Evolutionary conservation across 64 coral and sea anemone species (phyloP).

Genomic region (Montipora cactus): DNA sequence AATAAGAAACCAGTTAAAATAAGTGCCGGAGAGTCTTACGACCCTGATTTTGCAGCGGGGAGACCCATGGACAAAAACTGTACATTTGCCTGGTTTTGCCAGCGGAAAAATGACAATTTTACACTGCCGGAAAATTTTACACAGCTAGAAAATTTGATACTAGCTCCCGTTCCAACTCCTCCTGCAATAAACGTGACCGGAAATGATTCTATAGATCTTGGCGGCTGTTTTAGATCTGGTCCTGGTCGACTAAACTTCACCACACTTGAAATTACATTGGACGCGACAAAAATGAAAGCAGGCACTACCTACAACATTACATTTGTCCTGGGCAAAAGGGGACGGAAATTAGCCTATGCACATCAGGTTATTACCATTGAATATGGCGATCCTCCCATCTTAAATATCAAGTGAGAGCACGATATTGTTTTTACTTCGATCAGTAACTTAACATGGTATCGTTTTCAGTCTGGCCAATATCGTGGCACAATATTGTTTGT

Average conservation of each 20-base stretch:
- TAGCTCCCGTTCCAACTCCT: not conserved
- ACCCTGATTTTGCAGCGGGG: slow-evolving; percentile 1
- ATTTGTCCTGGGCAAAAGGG: slow-evolving; percentile 10
- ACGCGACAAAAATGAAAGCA: slow-evolving; percentile 2
- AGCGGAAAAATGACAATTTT: not conserved
- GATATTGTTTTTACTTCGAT: no score
- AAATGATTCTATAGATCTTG: not conserved
- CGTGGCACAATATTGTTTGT: no score
- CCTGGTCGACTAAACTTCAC: slow-evolving; percentile 25
- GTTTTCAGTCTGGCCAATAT: no score
- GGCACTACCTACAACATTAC: slow-evolving; percentile 30
- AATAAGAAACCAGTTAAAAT: not conserved
- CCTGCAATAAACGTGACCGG: not conserved
- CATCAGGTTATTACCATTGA: not conserved
- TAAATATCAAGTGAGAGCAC: slow-evolving; percentile 45
- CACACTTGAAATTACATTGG: not conserved
- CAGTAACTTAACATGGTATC: no score
- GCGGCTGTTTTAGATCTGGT: slow-evolving; percentile 55
- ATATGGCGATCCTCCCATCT: slow-evolving; percentile 29
- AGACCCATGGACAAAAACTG: not conserved
- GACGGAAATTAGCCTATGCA: not conserved
- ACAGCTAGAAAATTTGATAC: not conserved
- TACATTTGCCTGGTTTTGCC: slow-evolving; percentile 55
- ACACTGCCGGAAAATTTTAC: not conserved
- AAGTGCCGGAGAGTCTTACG: not conserved